These are phyloP conservation scores for Lithodes maja DNA, from an alignment of 2,888 invertebrate genomes.

Conservation along the genomic window DNA sequence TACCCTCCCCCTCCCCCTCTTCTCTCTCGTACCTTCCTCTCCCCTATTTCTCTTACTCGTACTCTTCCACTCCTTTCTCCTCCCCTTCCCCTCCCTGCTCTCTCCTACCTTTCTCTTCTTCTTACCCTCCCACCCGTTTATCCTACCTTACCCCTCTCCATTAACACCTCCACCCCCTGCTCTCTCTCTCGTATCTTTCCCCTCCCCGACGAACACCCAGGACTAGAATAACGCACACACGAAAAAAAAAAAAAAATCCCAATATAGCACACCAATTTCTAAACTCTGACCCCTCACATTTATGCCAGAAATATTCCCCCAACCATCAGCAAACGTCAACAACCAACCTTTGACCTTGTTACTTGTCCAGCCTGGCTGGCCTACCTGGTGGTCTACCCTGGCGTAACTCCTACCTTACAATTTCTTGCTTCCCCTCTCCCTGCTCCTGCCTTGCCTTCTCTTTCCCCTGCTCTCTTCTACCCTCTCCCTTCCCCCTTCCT, in stretches of 20 bases:
- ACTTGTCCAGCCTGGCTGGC: too few species aligned
- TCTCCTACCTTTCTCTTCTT: not conserved
- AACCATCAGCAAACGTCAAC: too few species aligned
- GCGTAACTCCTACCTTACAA: too few species aligned
- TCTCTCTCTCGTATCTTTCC: not conserved
- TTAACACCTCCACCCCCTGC: not conserved
- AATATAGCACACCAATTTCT: too few species aligned
- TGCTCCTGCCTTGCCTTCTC: not conserved
- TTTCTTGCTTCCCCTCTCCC: not conserved
- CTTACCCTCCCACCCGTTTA: not conserved
- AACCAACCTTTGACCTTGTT: too few species aligned
- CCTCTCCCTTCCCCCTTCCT: not conserved
- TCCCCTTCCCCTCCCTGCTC: not conserved
- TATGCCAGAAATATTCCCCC: too few species aligned
- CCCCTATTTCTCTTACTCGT: not conserved
- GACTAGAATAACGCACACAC: too few species aligned
- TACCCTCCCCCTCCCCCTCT: not conserved
- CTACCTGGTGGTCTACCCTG: too few species aligned
- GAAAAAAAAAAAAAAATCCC: too few species aligned
- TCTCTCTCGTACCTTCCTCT: not conserved
- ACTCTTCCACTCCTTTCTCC: not conserved
- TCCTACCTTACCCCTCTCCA: not conserved
- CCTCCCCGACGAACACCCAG: not conserved
- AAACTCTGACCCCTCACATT: too few species aligned
- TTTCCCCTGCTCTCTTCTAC: not conserved